Evolutionary conservation across 64 coral and sea anemone species (phyloP).

Genomic region (Orbicella faveolata): DNA sequence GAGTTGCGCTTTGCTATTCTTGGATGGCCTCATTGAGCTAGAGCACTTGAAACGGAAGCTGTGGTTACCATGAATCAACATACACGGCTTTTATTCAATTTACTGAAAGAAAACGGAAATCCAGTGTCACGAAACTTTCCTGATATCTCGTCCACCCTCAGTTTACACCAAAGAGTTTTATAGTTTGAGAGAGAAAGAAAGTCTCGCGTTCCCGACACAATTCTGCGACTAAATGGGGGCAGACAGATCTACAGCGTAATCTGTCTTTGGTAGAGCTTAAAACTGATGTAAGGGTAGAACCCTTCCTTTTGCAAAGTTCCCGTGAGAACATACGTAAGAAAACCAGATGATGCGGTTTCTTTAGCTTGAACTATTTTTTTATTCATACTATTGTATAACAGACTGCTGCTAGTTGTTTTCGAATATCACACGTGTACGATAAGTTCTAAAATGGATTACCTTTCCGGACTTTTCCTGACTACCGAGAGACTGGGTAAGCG

Average conservation of each 20-base stretch:
- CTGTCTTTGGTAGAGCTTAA: not conserved
- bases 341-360: not conserved
- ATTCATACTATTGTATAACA: too few species aligned
- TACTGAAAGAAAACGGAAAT: constrained; percentile 30
- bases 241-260: not conserved
- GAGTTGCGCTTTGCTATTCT: not conserved
- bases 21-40: not conserved
- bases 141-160: not conserved
- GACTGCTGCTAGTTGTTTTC: too few species aligned
- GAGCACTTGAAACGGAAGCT: constrained; percentile 8
- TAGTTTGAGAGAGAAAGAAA: not conserved
- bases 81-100: not conserved
- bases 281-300: too few species aligned
- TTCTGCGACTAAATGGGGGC: not conserved
- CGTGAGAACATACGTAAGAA: not conserved
- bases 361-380: too few species aligned
- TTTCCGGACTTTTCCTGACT: too few species aligned
- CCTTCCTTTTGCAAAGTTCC: not conserved
- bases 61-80: constrained; percentile 9
- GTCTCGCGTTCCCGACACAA: too few species aligned
- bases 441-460: too few species aligned
- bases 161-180: too few species aligned
- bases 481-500: too few species aligned
- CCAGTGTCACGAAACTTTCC: not conserved
- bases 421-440: too few species aligned